Conservation (phyloP, 2,113 vertebrate species). For the Cisticola juncidis region DNA sequence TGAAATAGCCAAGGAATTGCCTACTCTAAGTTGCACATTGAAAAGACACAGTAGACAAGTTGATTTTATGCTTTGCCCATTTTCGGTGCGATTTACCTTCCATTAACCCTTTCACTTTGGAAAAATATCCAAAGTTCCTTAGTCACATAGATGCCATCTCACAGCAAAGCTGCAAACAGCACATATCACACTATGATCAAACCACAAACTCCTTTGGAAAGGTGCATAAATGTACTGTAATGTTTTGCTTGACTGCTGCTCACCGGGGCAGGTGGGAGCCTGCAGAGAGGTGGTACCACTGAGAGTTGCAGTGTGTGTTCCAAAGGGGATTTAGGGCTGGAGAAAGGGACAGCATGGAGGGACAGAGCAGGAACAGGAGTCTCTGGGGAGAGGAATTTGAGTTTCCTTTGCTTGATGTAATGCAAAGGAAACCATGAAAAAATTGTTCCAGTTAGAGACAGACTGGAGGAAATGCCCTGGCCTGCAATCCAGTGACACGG, state of each 20-base stretch:
- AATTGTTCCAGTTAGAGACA: neutral
- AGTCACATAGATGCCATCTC: neutral
- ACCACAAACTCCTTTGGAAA: neutral
- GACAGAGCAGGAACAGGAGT: neutral
- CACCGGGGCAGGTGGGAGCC: no score
- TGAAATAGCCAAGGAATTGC: neutral
- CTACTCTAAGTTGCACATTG: neutral
- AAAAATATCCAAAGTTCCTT: neutral
- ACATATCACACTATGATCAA: neutral
- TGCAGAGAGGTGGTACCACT: neutral
- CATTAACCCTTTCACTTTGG: neutral
- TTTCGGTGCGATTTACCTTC: neutral
- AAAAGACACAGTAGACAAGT: neutral
- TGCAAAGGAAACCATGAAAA: neutral
- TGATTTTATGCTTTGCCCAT: neutral
- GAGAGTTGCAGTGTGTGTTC: no score
- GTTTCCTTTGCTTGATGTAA: neutral
- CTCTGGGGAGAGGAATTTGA: neutral
- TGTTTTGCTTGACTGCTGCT: fast-evolving
- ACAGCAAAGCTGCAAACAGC: neutral
- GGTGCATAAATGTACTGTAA: neutral
- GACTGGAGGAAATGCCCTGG: neutral
- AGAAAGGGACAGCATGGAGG: neutral
- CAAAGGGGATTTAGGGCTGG: neutral
- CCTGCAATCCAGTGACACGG: neutral